These are phyloP conservation scores for Tetropium fuscum DNA, from an alignment of 2,888 invertebrate genomes.

Conservation along the genomic window DNA sequence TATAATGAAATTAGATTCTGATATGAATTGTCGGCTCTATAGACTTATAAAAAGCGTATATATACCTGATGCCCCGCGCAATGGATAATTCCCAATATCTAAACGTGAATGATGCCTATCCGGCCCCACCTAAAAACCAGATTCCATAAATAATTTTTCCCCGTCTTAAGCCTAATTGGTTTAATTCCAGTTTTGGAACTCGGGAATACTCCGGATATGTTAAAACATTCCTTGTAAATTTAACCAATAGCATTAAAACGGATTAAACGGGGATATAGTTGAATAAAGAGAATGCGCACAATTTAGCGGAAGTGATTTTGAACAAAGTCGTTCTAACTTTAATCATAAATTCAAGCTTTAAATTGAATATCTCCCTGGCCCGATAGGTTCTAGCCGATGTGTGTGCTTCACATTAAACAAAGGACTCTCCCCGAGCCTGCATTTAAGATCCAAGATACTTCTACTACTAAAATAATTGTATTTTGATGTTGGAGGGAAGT, in stretches of 20 bases:
- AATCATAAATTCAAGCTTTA: conserved; percentile 60
- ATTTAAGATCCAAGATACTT: no score
- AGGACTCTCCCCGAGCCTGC: no score
- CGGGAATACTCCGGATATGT: conserved; percentile 51
- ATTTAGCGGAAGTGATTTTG: conserved; percentile 63
- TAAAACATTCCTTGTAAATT: conserved; percentile 57
- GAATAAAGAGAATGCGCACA: conserved; percentile 64
- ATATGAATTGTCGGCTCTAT: no score
- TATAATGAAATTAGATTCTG: no score
- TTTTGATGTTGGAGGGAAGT: no score
- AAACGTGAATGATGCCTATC: no score
- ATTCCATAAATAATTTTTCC: conserved; percentile 2
- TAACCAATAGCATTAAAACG: conserved; percentile 62
- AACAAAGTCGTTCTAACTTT: conserved; percentile 63
- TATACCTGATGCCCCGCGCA: no score
- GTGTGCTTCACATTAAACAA: no score
- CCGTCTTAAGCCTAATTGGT: conserved; percentile 27
- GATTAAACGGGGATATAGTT: conserved; percentile 62
- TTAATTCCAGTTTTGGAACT: conserved; percentile 45
- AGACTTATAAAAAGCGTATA: no score
- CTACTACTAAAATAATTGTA: no score
- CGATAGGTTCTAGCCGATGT: conserved; percentile 50
- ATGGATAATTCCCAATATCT: no score
- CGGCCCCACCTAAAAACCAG: no score
- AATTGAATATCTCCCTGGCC: conserved; percentile 53